Evolutionary conservation across 2,888 invertebrate species (phyloP), one percentile per base, ranked within the genome.

Genomic region (Apodemia zela): DNA sequence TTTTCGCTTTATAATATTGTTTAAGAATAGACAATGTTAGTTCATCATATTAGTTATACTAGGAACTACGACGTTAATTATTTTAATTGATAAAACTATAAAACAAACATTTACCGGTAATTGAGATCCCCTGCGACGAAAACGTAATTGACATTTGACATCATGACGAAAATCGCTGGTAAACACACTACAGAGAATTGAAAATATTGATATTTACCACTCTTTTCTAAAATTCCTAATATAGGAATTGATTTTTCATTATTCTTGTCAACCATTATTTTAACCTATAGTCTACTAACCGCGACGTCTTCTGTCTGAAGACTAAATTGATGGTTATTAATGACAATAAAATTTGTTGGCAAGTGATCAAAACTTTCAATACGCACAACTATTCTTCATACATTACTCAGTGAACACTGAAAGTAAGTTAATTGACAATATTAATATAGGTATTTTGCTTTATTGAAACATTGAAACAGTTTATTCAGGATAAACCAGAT

Each of bases 201-300:
- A 25, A 80, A 61, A 25, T 75, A 72, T 68, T 93, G 93, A 68
- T 85, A 93, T 67, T 72, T 82, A 0, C 93, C 92, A 68, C 90
- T 91, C 45, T 76, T 79, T 59, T 87, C 85, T 62, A 84, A 64
- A 38, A 67, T 45, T 29, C n/a, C 54, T 11, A 25, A 35, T 13
- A 62, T 21, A 18, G 21, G 38, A 21, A 61, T 18, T 49, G 21
- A 42, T 54, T 15, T 38, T n/a, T 51, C 38, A 21, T 38, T 59
- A 21, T 25, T 25, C 25, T 54, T 54, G 4, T 13, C 51, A 54
- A 11, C 8, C 51, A 54, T 54, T 54, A 29, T 33, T 11, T 25
- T 54, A 25, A 21, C 25, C 3, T 6, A 21, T 13, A 18, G 51
- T 25, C 25, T 25, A 54, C 21, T 21, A 21, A 13, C 5, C 18